These are phyloP conservation scores for Oxyruncus cristatus DNA, from an alignment of 2,113 vertebrate genomes.

Conservation along the genomic window DNA sequence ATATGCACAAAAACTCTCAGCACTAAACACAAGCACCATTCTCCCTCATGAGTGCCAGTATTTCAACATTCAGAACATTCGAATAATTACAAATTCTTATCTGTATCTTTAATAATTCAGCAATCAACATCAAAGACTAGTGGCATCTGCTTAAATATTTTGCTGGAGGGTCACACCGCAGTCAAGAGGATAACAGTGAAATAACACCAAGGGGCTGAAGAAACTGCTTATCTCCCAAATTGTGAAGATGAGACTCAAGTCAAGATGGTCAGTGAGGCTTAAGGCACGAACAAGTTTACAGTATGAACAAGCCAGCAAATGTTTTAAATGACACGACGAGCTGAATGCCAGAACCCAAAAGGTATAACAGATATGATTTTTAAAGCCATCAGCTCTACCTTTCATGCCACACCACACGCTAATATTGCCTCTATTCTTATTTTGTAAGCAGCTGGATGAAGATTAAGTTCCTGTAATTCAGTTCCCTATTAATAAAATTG, in stretches of 20 bases:
- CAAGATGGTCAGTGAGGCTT: neutral
- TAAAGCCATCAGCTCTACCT: neutral
- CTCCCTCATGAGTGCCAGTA: neutral
- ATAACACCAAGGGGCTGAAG: neutral
- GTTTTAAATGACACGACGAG: neutral
- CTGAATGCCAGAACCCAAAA: neutral
- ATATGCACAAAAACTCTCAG: neutral
- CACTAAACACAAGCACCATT: neutral
- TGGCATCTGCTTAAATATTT: slow-evolving; percentile 24
- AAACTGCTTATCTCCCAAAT: neutral
- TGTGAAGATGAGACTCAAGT: neutral
- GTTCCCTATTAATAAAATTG: neutral
- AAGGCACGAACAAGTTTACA: neutral
- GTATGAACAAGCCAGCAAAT: neutral
- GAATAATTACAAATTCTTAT: slow-evolving; percentile 74
- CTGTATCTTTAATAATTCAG: slow-evolving; percentile 72
- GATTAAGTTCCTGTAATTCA: neutral
- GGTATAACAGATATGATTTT: neutral
- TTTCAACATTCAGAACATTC: slow-evolving; percentile 47
- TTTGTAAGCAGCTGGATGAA: neutral
- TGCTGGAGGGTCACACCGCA: neutral
- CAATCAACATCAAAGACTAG: slow-evolving; percentile 71
- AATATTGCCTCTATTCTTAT: neutral
- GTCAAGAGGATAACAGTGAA: neutral
- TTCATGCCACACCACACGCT: neutral